Evolutionary conservation across 1,140 invertebrate genomes (phyloP).

Genomic region (Pseudachorutes palmiensis): DNA sequence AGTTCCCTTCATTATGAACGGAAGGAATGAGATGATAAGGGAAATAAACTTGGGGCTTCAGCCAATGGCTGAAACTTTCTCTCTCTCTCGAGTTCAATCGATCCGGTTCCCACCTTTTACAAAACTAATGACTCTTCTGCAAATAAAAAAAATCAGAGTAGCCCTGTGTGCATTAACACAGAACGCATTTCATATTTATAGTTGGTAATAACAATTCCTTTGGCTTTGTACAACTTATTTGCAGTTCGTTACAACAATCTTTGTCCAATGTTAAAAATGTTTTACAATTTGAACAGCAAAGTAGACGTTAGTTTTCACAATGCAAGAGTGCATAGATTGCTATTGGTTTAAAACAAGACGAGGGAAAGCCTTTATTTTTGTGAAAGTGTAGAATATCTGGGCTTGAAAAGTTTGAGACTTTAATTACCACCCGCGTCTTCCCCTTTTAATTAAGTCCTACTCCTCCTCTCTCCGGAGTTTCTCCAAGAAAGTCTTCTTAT

Average conservation of each 20-base stretch:
- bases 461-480: no score
- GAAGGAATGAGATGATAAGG: neutral
- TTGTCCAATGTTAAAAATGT: neutral
- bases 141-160: neutral
- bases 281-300: neutral
- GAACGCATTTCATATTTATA: neutral
- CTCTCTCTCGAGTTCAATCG: neutral
- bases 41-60: neutral
- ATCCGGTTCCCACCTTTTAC: neutral
- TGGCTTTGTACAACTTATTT: neutral
- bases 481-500: no score
- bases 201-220: neutral
- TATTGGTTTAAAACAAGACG: no score
- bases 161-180: neutral
- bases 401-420: no score
- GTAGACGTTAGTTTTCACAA: neutral
- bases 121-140: neutral
- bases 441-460: no score
- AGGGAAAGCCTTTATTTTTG: no score
- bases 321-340: no score
- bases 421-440: no score
- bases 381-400: no score
- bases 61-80: neutral
- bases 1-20: neutral
- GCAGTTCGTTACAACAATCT: no score